Evolutionary conservation across 1,140 invertebrate species (phyloP).

Genomic region (Bacillus rossius): DNA sequence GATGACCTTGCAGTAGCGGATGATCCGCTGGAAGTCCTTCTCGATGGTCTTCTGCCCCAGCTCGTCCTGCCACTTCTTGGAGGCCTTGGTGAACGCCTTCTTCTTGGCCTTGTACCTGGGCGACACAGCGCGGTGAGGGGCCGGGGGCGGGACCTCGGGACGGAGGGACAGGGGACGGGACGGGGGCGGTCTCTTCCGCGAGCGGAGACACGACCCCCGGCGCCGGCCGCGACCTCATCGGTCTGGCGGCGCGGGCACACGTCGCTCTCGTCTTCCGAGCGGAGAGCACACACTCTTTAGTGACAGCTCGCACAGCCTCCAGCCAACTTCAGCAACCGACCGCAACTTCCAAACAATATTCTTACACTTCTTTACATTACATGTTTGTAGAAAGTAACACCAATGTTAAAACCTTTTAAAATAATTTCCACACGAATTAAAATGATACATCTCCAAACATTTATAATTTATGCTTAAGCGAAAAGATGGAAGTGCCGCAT

Average conservation of each 20-base stretch:
- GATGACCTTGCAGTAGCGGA: constrained; percentile 97
- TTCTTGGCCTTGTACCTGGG: constrained; percentile 98
- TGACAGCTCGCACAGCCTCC: too few species aligned
- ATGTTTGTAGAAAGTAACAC: too few species aligned
- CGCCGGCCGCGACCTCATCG: background rate
- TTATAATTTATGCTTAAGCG: too few species aligned
- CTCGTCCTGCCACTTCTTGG: constrained; percentile 98
- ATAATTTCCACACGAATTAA: too few species aligned
- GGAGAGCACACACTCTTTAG: too few species aligned
- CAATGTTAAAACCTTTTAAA: too few species aligned
- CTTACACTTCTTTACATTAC: too few species aligned
- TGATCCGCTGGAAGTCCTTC: constrained; percentile 93
- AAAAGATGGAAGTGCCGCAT: too few species aligned
- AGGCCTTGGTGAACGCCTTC: constrained; percentile 99
- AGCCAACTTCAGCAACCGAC: constrained; percentile 16
- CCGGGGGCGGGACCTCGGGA: background rate
- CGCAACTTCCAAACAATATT: too few species aligned
- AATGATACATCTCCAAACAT: too few species aligned
- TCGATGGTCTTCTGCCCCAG: constrained; percentile 96
- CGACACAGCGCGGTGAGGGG: background rate
- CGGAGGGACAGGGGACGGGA: background rate
- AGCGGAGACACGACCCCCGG: constrained; percentile 43
- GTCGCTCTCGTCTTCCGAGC: constrained; percentile 35
- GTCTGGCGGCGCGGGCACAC: background rate
- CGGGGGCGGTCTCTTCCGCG: constrained; percentile 20